Conservation (phyloP, 1,140 invertebrate genomes). For the Cepaea nemoralis region DNA sequence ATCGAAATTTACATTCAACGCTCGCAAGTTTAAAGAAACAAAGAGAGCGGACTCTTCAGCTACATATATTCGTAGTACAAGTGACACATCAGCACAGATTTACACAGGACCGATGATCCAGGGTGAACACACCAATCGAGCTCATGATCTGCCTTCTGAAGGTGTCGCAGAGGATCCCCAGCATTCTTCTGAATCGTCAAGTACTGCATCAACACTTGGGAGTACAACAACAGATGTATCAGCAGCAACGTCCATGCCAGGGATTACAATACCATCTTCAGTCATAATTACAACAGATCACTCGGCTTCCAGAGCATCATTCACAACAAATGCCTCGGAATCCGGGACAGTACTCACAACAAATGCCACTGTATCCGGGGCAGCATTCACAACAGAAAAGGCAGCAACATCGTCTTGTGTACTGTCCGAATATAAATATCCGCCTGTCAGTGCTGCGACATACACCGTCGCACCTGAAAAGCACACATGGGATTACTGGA, state of each 20-base stretch:
- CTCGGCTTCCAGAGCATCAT: too few relatives aligned
- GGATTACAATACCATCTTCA: too few relatives aligned
- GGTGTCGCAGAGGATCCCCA: background rate
- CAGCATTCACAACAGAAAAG: background rate
- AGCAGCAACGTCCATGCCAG: too few relatives aligned
- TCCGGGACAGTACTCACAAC: too few relatives aligned
- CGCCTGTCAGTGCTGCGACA: background rate
- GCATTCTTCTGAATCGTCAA: background rate
- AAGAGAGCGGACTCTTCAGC: background rate
- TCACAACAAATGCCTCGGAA: too few relatives aligned
- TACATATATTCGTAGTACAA: background rate
- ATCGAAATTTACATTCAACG: background rate
- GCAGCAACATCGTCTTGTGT: background rate
- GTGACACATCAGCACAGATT: background rate
- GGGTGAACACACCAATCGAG: background rate
- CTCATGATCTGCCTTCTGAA: background rate
- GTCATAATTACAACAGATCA: too few relatives aligned
- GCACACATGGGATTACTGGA: background rate
- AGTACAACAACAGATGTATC: too few relatives aligned
- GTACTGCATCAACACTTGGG: background rate
- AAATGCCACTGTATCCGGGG: background rate
- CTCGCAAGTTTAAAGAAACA: background rate
- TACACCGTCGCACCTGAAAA: background rate
- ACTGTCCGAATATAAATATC: background rate
- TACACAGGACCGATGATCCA: background rate